Evolutionary conservation across 2,797 vertebrate species (phyloP).

Genomic region (Sebastiscus albofasciatus): DNA sequence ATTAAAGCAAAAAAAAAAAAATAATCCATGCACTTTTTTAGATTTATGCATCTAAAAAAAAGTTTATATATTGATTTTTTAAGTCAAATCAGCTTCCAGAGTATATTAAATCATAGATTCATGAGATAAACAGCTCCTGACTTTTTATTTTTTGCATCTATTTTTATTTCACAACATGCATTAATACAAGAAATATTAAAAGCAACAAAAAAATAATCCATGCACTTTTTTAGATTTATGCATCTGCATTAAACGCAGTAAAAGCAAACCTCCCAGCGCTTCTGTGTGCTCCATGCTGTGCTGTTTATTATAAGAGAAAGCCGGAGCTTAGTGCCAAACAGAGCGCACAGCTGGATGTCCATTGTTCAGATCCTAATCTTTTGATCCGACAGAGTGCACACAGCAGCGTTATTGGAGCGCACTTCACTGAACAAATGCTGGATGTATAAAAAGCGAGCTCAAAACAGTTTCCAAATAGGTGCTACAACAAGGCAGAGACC

Average conservation of each 20-base stretch:
- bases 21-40: slow-evolving; percentile 3
- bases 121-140: background rate
- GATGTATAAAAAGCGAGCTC: background rate
- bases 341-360: slow-evolving; percentile 64
- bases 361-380: slow-evolving; percentile 69
- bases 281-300: background rate
- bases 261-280: background rate
- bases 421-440: slow-evolving; percentile 48
- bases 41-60: background rate
- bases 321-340: slow-evolving; percentile 42
- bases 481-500: slow-evolving; percentile 50
- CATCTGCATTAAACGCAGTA: background rate
- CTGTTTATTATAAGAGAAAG: background rate
- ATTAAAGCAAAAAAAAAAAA: background rate
- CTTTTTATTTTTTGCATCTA: background rate
- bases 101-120: background rate
- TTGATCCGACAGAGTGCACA: slow-evolving; percentile 54
- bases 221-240: background rate
- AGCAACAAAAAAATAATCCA: background rate
- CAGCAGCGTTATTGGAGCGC: slow-evolving; percentile 26
- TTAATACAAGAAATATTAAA: background rate
- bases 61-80: slow-evolving; percentile 6
- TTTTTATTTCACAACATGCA: background rate
- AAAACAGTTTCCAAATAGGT: slow-evolving; percentile 20
- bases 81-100: background rate